Base-by-base conservation (phyloP, 1,140 invertebrate species). In the Papilio helenus region DNA sequence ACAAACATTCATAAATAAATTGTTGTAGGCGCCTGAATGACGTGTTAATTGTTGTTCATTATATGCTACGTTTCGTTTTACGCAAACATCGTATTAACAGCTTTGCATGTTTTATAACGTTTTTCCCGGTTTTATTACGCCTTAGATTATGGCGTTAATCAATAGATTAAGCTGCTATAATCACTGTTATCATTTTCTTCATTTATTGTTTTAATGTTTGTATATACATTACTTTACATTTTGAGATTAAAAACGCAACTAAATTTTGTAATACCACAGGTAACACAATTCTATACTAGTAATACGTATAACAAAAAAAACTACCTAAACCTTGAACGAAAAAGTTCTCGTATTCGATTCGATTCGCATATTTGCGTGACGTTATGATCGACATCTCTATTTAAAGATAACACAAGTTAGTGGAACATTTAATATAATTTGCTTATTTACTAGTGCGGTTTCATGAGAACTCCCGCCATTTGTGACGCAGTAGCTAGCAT, bases 11-110 rank as follows among this genome's bases (percentile, higher is more conserved):
- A 68, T 29, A 68, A 68, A 29, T 68, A 68, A 18, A 2, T 26
- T 68, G 61, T 34, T 68, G 61, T 68, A 4, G 10, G 61, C 61
- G 14, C 23, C 61, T 29, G 26, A 14, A 26, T 68, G 58, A 61
- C 58, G 61, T 68, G 61, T 29, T 68, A 68, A 68, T 68, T 68
- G 23, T 61, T 61, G 26, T 68, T 68, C 26, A 68, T 68, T 68
- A 18, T 34, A 34, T 5, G 20, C 20, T 58, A 20, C 55, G 55
- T 20, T 58, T 58, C 55, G 20, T 68, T 29, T 29, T 68, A 39
- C 34, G 34, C 34, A 7, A 5, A 39, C 7, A 39, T 5, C 0
- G 61, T 16, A 65, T 65, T 26, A 65, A 23, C n/a, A 29, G 26
- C 26, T 68, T 68, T 68, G 26, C 61, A 34, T 29, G 26, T 68